Evolutionary conservation across 2,113 vertebrate genomes (phyloP).

Genomic region (Nothocercus julius): DNA sequence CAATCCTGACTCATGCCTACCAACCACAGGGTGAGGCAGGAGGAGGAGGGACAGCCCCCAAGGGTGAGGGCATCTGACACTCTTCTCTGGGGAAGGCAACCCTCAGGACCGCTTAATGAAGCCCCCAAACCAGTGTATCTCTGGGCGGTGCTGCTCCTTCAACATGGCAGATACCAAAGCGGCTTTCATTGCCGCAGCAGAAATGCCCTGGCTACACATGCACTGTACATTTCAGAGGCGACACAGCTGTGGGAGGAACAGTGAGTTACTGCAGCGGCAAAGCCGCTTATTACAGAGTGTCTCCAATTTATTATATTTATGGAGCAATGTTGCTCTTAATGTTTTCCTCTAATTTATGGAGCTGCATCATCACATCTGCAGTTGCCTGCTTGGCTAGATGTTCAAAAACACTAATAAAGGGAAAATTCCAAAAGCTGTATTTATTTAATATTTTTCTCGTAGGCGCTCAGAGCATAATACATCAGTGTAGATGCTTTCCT

Average conservation of each 20-base stretch:
- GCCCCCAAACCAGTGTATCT: not conserved
- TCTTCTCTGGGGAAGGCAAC: not conserved
- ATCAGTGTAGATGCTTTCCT: not conserved
- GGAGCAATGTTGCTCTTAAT: not conserved
- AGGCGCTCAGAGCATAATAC: not conserved
- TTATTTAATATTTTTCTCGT: not conserved
- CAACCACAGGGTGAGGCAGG: not conserved
- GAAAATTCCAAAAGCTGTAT: not conserved
- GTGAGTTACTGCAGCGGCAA: not conserved
- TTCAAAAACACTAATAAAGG: not conserved
- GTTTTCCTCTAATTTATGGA: slow-evolving; percentile 7
- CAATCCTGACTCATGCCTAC: not conserved
- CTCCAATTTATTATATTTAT: not conserved
- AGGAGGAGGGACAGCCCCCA: not conserved
- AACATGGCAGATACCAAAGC: not conserved
- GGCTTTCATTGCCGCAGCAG: not conserved
- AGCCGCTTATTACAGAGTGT: not conserved
- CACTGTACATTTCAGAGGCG: not conserved
- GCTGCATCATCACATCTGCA: not conserved
- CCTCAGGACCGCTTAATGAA: not conserved
- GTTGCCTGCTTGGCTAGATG: not conserved
- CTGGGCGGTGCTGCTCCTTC: not conserved
- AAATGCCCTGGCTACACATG: not conserved
- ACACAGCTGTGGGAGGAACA: not conserved
- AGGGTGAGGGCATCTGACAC: not conserved